Percentiles rank a stretch among this genome's conserved stretches.
These are phyloP conservation scores for Urocynchramus pylzowi DNA, from an alignment of 2,113 vertebrate genomes.

Conservation along the genomic window DNA sequence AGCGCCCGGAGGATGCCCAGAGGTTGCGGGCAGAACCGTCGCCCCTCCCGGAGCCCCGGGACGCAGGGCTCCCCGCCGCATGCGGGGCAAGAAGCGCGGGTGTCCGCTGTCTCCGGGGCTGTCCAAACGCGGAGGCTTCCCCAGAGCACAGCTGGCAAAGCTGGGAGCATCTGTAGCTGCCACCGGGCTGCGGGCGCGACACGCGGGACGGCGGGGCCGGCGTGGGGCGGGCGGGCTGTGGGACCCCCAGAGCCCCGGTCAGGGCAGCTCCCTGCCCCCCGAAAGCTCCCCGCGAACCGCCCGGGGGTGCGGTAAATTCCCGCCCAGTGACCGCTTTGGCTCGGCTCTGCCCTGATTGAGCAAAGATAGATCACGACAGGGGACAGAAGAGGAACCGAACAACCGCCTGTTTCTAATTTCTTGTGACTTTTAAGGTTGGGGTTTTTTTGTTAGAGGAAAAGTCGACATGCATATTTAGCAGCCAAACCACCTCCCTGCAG, in stretches of 20 bases:
- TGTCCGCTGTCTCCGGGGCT: neutral
- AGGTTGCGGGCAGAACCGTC: neutral
- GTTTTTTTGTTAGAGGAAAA: neutral
- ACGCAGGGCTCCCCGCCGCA: neutral
- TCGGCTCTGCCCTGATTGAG: neutral
- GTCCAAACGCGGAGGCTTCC: neutral
- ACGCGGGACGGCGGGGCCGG: neutral
- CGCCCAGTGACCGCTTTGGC: neutral
- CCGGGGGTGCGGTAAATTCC: neutral
- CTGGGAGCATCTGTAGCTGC: neutral
- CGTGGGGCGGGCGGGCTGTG: neutral
- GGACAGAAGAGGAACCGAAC: neutral
- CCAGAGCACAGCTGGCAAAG: neutral
- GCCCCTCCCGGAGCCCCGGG: neutral
- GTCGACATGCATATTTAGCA: neutral
- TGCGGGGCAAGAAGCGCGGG: neutral
- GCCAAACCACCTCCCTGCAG: neutral
- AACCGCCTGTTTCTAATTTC: neutral
- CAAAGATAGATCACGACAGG: neutral
- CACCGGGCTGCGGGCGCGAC: neutral
- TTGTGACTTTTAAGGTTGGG: neutral
- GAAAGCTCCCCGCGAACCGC: neutral
- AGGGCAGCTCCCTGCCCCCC: neutral
- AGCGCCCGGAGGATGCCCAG: neutral
- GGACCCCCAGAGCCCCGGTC: accelerated